Base-by-base conservation (phyloP, 2,888 invertebrate species). In the Octonoba sinensis region DNA sequence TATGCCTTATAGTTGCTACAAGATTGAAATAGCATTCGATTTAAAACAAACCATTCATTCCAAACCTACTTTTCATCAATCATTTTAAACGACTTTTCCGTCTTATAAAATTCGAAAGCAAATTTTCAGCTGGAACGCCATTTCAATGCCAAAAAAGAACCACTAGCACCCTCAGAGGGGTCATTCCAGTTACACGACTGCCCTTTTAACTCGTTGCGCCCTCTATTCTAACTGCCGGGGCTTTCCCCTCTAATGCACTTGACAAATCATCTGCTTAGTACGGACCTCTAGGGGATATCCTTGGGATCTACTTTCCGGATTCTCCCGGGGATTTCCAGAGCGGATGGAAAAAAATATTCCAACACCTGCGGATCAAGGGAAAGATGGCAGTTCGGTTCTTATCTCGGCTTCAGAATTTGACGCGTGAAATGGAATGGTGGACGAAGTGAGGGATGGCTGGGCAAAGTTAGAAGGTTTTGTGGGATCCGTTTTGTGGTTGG, bases 221-320 rank as follows among this genome's bases (percentile, higher is more conserved):
- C 59, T 59, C 24, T 27, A 59, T 59, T 59, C 27, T n/a, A 59
- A 36, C 36, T 36, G 36, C 36, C 8, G 36, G 36, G 62, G 20
- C 46, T 74, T 74, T 69, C 59, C 66, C 47, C 67, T 81, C 62
- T 81, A 81, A 81, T 73, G 67, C 73, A 81, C 73, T 81, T 81
- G 79, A 81, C 79, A 81, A 81, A 81, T 74, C 79, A 81, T 81
- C 79, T 74, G 73, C 73, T 73, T 69, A 73, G 67, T 27, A n/a
- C 59, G 69, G 62, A 81, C 66, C 73, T 69, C 73, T 47, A 24
- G 69, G 54, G 79, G 73, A 73, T 81, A 69, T 81, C 56, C 69
- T 56, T 47, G 67, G 79, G 78, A 73, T 81, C 69, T 81, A 69
- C 73, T 72, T 81, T 74, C 73, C 62, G 57, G 67, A 81, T 81